These are phyloP conservation scores for Peucedramus taeniatus DNA, from an alignment of 2,113 vertebrate genomes.

Conservation along the genomic window DNA sequence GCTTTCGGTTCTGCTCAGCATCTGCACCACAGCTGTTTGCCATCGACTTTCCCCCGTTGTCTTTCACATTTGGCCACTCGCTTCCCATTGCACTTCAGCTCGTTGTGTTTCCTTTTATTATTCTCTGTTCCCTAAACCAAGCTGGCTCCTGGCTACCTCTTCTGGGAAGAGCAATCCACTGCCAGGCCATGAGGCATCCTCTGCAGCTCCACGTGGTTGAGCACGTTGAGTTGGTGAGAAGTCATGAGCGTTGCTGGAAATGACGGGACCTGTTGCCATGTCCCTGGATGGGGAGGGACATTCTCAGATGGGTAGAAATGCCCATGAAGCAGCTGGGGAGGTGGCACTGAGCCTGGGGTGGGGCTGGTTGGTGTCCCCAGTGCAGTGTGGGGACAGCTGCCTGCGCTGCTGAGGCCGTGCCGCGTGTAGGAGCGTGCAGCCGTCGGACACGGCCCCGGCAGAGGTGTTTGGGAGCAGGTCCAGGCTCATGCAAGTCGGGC, in stretches of 20 bases:
- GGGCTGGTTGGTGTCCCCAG: background rate
- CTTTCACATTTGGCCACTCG: background rate
- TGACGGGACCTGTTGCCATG: fast-evolving
- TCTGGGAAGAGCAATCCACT: background rate
- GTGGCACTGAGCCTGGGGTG: fast-evolving
- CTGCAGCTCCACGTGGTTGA: fast-evolving
- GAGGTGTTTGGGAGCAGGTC: constrained; percentile 39
- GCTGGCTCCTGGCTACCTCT: background rate
- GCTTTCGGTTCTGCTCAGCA: constrained; percentile 3
- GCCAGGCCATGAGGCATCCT: background rate
- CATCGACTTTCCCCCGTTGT: background rate
- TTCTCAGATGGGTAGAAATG: background rate
- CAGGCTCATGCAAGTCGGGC: background rate
- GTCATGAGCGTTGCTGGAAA: background rate
- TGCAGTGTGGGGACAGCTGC: background rate
- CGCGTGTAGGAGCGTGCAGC: background rate
- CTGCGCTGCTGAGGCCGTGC: background rate
- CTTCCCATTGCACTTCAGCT: background rate
- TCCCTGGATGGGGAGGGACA: background rate
- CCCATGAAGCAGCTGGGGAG: background rate
- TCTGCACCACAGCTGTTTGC: constrained; percentile 43
- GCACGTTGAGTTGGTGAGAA: background rate
- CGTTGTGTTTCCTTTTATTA: background rate
- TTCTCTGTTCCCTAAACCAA: background rate
- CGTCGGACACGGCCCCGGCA: background rate